phyloP scores from a whole-genome alignment of 2,797 vertebrate species.

The Coreius guichenoti region DNA sequence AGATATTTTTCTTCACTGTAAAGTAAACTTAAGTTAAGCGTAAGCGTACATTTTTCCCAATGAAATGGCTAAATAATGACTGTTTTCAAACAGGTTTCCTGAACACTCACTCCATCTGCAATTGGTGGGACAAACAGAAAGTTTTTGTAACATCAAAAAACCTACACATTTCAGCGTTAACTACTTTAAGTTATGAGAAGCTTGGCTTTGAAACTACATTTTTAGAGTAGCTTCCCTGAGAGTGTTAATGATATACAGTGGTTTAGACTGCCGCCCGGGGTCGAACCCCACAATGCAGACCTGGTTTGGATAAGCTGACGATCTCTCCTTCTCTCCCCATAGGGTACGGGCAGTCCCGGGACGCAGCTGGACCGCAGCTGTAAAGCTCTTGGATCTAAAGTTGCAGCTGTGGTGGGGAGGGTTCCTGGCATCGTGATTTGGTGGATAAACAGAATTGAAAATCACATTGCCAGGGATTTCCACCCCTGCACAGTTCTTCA shows the following conservation, averaged over 20 bases:
- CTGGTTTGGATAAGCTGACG: slow-evolving; percentile 41
- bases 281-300: neutral
- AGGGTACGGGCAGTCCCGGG: slow-evolving; percentile 44
- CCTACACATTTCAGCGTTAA: neutral
- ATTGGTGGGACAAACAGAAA: neutral
- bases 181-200: neutral
- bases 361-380: slow-evolving; percentile 72
- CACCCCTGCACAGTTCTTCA: slow-evolving; percentile 79
- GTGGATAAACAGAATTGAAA: slow-evolving; percentile 83
- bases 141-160: neutral
- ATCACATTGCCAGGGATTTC: slow-evolving; percentile 93
- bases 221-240: neutral
- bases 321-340: slow-evolving; percentile 56
- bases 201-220: neutral
- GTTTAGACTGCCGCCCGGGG: neutral
- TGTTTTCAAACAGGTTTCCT: neutral
- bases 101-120: neutral
- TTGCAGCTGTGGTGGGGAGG: slow-evolving; percentile 79
- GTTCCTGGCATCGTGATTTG: slow-evolving; percentile 90
- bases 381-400: slow-evolving; percentile 41
- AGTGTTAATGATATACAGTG: neutral
- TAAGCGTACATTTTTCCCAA: neutral
- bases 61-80: neutral
- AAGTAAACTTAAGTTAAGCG: neutral
- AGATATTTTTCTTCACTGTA: neutral